phyloP scores from a whole-genome alignment of 2,888 invertebrate genomes.

The Cremastinae sp. region DNA sequence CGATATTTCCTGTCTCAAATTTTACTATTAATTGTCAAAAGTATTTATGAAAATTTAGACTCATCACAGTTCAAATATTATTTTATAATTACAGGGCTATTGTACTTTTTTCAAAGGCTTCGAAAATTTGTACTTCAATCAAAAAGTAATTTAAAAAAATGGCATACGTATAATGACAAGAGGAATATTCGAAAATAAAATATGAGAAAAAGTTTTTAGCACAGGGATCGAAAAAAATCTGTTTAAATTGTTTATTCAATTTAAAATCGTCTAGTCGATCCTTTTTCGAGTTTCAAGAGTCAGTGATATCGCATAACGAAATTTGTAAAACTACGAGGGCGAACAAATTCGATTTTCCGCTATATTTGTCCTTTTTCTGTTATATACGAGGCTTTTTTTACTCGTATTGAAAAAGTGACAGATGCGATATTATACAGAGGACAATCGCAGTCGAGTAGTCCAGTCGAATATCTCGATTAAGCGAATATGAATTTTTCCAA shows the following conservation, averaged over 20 bases:
- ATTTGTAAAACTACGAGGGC: conserved; percentile 17
- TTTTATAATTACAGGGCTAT: too few species aligned
- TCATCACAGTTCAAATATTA: too few species aligned
- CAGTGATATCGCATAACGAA: conserved; percentile 30
- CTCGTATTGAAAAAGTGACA: conserved; percentile 38
- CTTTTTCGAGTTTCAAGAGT: neutral
- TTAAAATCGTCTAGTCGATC: conserved; percentile 64
- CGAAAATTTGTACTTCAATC: too few species aligned
- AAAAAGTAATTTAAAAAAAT: too few species aligned
- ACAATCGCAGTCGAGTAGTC: conserved; percentile 69
- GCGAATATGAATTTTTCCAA: conserved; percentile 45
- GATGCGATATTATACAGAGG: conserved; percentile 63
- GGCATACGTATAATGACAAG: too few species aligned
- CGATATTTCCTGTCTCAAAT: too few species aligned
- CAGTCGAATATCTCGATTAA: conserved; percentile 66
- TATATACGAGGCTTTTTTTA: conserved; percentile 9
- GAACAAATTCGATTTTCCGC: conserved; percentile 27
- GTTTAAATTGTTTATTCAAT: conserved; percentile 64
- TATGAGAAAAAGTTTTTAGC: too few species aligned
- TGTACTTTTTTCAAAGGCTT: too few species aligned
- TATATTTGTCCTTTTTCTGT: conserved; percentile 24
- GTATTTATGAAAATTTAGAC: too few species aligned
- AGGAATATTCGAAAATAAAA: too few species aligned
- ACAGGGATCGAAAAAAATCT: conserved; percentile 11
- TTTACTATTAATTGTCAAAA: too few species aligned